phyloP scores from a whole-genome alignment of 2,888 invertebrate genomes.

The Lasioglossum zephyrum region DNA sequence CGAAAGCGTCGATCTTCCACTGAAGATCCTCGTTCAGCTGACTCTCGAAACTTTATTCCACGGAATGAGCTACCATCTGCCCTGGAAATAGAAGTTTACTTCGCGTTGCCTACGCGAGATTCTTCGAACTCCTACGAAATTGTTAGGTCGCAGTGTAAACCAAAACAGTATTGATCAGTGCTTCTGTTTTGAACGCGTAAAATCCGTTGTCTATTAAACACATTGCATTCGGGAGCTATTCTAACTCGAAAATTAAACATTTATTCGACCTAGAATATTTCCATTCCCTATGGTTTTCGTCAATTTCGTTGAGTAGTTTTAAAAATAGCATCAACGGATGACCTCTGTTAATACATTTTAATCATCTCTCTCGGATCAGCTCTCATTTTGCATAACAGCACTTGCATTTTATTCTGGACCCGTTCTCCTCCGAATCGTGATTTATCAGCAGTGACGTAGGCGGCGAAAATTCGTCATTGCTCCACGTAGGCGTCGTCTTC shows the following conservation, averaged over 20 bases:
- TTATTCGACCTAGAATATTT: too few relatives aligned
- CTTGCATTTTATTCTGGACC: background rate
- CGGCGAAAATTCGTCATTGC: background rate
- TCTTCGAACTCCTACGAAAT: background rate
- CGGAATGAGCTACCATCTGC: background rate
- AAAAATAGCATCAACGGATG: background rate
- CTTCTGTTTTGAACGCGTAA: too few relatives aligned
- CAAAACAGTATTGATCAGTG: too few relatives aligned
- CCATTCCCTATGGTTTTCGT: too few relatives aligned
- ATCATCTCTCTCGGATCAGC: background rate
- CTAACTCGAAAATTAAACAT: too few relatives aligned
- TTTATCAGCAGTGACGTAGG: conserved; percentile 27
- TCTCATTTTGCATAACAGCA: background rate
- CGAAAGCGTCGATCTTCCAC: conserved; percentile 31
- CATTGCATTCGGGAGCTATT: too few relatives aligned
- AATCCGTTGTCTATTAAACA: too few relatives aligned
- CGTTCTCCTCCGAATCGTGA: conserved; percentile 28
- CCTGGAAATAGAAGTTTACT: background rate
- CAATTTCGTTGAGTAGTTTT: too few relatives aligned
- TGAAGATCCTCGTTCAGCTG: background rate
- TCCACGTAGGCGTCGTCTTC: background rate
- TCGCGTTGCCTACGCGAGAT: background rate
- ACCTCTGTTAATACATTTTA: background rate
- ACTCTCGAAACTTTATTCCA: conserved; percentile 1
- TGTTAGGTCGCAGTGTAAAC: background rate